Base-by-base conservation (phyloP, 1,140 invertebrate species). In the Drosophila kanapiae region DNA sequence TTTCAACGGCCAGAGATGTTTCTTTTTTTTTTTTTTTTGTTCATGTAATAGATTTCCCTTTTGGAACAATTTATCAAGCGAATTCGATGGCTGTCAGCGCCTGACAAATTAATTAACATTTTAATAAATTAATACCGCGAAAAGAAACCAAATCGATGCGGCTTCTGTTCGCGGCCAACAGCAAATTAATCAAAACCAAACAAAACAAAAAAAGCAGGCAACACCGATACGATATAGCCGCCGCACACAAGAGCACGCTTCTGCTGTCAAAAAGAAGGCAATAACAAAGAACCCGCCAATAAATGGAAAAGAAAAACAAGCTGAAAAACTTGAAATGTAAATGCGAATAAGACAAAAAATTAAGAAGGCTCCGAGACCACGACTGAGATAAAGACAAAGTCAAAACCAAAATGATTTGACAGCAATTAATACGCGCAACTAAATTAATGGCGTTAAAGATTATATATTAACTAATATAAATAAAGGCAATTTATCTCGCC, bases 71-170 rank as follows among this genome's bases (percentile, higher is more conserved):
- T 54, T 78, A 53, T 69, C 57, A 57, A 54, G 18, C 40, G 13
- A 38, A 14, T 60, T 47, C 60, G 38, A 49, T 70, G 56, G 45
- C 61, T 72, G 68, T 72, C 70, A 58, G 56, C 53, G 72, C 76
- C 84, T 87, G 84, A 87, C 81, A 88, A 80, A 90, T 81, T 72
- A 90, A 88, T 88, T 88, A 88, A 58, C 84, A 81, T 84, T 90
- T 85, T 56, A 68, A 76, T 82, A 90, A 86, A 85, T 85, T 82
- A 86, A 69, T 78, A 59, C 63, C 64, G 38, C 75, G 47, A 76
- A 78, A 62, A 51, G 67, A 68, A 76, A 79, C 79, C 62, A 82
- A 79, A 88, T 71, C 78, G 58, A 74, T 82, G 63, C 37, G 63
- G 80, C 84, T 88, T 78, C 84, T 62, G 84, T 90, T 80, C 71